A percentile compares a stretch with the other conserved stretches of the same genome.
These are phyloP conservation scores for Oostethus manadensis DNA, from an alignment of 2,113 vertebrate genomes.

Conservation along the genomic window DNA sequence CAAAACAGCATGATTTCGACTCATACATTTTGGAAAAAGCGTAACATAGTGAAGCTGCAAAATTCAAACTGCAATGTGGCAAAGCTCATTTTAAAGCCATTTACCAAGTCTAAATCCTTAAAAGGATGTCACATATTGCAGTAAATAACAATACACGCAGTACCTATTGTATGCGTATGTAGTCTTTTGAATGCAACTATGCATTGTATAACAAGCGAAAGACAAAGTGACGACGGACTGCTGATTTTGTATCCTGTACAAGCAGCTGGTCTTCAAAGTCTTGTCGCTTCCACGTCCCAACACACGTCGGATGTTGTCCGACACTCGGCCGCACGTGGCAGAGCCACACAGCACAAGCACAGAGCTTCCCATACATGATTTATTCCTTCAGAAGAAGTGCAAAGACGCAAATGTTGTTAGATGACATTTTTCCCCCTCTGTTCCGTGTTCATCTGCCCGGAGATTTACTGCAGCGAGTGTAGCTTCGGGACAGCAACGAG, in stretches of 20 bases:
- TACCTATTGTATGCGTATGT: too few relatives aligned
- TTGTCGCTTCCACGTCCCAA: conserved; percentile 25
- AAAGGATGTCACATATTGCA: background rate
- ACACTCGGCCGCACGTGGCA: conserved; percentile 56
- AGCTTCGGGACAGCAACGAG: conserved; percentile 44
- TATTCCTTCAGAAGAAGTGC: conserved; percentile 40
- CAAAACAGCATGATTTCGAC: too few relatives aligned
- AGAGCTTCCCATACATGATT: conserved; percentile 41
- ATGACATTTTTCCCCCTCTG: conserved; percentile 35
- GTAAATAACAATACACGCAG: too few relatives aligned
- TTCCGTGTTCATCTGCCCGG: conserved; percentile 14
- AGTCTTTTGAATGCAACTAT: too few relatives aligned
- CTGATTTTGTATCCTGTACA: background rate
- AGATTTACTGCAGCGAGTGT: conserved; percentile 50
- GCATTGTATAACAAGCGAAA: too few relatives aligned
- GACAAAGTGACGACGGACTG: too few relatives aligned
- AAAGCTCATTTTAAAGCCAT: too few relatives aligned
- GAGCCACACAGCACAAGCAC: conserved; percentile 16
- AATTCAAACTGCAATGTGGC: too few relatives aligned
- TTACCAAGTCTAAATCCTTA: background rate
- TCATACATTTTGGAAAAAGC: too few relatives aligned
- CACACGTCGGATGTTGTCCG: conserved; percentile 50
- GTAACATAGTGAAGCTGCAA: too few relatives aligned
- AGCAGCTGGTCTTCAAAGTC: conserved; percentile 19
- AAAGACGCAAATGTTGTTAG: conserved; percentile 38